Conservation (phyloP, 2,797 vertebrate genomes). For the Mormyrus proboscirostris region DNA sequence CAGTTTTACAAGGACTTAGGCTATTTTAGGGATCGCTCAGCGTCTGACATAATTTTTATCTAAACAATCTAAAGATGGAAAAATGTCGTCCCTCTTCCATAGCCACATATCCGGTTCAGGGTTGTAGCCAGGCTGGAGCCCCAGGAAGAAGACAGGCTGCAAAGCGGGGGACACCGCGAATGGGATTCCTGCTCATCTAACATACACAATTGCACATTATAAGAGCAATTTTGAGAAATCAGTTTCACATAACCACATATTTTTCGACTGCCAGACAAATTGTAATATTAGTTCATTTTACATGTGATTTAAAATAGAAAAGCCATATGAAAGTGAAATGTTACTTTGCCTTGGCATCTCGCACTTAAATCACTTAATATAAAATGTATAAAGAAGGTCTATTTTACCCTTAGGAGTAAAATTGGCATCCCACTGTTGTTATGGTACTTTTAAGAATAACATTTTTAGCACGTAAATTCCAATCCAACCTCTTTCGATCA, state of each 20-base stretch:
- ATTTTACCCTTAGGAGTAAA: neutral
- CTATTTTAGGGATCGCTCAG: neutral
- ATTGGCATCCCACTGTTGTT: neutral
- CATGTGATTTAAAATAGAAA: neutral
- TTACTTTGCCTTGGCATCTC: neutral
- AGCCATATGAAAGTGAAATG: neutral
- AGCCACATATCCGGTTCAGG: neutral
- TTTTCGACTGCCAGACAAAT: neutral
- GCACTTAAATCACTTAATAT: neutral
- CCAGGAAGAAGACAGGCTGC: neutral
- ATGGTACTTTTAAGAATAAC: neutral
- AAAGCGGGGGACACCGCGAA: neutral
- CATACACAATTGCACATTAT: neutral
- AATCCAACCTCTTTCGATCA: neutral
- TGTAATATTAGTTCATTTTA: neutral
- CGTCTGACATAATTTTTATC: neutral
- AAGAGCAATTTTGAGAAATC: neutral
- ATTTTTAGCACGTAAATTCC: neutral
- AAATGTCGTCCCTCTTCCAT: neutral
- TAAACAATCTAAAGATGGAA: neutral
- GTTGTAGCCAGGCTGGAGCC: neutral
- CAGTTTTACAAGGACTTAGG: constrained; percentile 44
- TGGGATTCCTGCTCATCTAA: neutral
- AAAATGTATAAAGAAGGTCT: neutral
- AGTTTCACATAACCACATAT: neutral